A percentile compares a stretch with the other conserved stretches of the same genome.
phyloP scores from a whole-genome alignment of 2,888 invertebrate genomes.

The Diarsia rubi region DNA sequence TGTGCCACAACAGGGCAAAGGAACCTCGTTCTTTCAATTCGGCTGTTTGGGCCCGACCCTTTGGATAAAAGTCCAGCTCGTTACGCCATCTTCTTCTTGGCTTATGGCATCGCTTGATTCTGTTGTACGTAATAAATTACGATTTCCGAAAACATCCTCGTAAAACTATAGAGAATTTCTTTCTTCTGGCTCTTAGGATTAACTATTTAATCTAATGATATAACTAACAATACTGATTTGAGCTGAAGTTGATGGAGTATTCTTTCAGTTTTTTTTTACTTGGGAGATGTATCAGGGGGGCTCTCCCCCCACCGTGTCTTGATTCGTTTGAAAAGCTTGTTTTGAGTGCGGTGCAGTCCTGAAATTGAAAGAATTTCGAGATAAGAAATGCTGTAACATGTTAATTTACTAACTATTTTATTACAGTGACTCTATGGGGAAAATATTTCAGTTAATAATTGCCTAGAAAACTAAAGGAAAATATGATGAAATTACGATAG shows the following conservation, averaged over 20 bases:
- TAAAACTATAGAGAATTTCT: neutral
- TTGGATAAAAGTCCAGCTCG: too few species aligned
- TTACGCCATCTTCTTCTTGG: too few species aligned
- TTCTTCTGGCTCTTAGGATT: too few species aligned
- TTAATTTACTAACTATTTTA: too few species aligned
- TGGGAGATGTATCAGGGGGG: constrained; percentile 19
- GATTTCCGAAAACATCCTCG: neutral
- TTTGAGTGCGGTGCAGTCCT: constrained; percentile 34
- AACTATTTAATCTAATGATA: neutral
- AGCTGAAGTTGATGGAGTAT: neutral
- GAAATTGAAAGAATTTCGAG: constrained; percentile 3
- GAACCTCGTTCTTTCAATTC: neutral
- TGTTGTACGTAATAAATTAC: neutral
- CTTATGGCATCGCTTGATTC: too few species aligned
- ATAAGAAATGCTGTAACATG: neutral
- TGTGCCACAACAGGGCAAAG: neutral
- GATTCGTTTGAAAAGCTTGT: constrained; percentile 24
- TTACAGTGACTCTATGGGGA: neutral
- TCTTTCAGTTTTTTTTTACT: neutral
- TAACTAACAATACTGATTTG: neutral
- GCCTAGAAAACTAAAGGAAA: neutral
- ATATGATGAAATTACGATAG: too few species aligned
- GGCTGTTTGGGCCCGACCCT: too few species aligned
- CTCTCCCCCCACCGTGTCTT: neutral
- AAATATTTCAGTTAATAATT: neutral